Evolutionary conservation across 1,140 invertebrate genomes (phyloP).

Genomic region (Notospermus geniculatus): DNA sequence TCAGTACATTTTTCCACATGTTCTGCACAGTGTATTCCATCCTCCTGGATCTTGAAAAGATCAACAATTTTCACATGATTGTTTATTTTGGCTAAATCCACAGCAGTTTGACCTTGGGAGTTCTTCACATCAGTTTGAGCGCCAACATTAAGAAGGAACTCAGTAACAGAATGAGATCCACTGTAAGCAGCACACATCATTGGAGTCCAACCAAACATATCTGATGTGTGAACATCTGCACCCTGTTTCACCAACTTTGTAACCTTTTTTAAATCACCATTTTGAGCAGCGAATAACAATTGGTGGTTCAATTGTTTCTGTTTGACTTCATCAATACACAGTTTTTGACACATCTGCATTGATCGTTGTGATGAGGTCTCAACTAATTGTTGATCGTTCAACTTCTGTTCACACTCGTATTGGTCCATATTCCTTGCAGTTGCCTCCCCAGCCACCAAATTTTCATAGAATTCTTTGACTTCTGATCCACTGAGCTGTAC

Average conservation of each 20-base stretch:
- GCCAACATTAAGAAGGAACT: slow-evolving; percentile 63
- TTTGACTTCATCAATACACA: not conserved
- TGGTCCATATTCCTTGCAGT: too few species aligned
- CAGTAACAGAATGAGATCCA: slow-evolving; percentile 63
- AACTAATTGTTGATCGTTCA: too few species aligned
- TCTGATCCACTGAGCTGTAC: slow-evolving; percentile 23
- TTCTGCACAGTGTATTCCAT: slow-evolving; percentile 23
- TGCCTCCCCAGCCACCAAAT: slow-evolving; percentile 3
- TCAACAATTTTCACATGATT: slow-evolving; percentile 61
- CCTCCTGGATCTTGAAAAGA: slow-evolving; percentile 50
- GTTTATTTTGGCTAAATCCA: slow-evolving; percentile 64
- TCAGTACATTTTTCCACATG: not conserved
- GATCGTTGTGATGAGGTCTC: too few species aligned
- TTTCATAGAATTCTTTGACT: slow-evolving; percentile 28
- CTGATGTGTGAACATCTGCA: slow-evolving; percentile 63
- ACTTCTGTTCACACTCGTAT: too few species aligned
- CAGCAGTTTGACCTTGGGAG: slow-evolving; percentile 67
- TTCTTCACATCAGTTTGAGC: slow-evolving; percentile 64
- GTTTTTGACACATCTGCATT: too few species aligned
- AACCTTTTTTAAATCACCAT: slow-evolving; percentile 30
- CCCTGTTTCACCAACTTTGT: slow-evolving; percentile 26
- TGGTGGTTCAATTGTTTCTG: not conserved
- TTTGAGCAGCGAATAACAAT: slow-evolving; percentile 32
- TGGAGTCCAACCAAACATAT: slow-evolving; percentile 76
- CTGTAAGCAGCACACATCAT: slow-evolving; percentile 76